Evolutionary conservation across 2,888 invertebrate genomes (phyloP), one percentile per base, ranked within the genome.

Genomic region (Nomada goodeniana): DNA sequence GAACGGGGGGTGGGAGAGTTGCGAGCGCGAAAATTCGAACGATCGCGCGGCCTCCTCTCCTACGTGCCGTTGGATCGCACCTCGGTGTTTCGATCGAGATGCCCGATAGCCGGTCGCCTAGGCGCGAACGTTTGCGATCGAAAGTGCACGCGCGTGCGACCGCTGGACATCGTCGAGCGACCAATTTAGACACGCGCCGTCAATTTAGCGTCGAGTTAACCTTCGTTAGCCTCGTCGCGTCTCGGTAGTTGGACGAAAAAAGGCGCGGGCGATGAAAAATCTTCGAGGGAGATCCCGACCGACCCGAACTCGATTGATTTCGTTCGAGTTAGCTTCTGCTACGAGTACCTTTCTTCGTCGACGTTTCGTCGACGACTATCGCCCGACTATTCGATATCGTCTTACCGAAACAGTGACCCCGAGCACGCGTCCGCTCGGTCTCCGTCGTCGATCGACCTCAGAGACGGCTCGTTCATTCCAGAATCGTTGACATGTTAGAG

Each of bases 401-500:
- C 7, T 7, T 36, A 36, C 5, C 36, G 36, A 36, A 36, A 36
- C 7, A 7, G 36, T 36, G 36, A 5, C 36, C 7, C 36, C 36
- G 7, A 36, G 36, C 36, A 7, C 29, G 29, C 29, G 29, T 29
- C 29, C 44, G 44, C 44, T 10, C 44, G 11, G 10, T 44, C 2
- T 44, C 44, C 44, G 10, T 44, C 44, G 44, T 13, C 44, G 44
- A 11, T 44, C 44, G 44, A 53, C 53, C 53, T n/a, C n/a, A 20
- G 20, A 53, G 26, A 11, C 13, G 26, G 23, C 29, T 26, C n/a
- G 50, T 79, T 20, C 80, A 63, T 88, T 88, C 60, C 83, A 88
- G 88, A 71, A 42, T 57, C 68, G 77, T 60, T 69, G 87, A 79
- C 64, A 75, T 76, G 88, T 67, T 76, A 73, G 84, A 50, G 47